Evolutionary conservation across 2,113 vertebrate species (phyloP), one percentile per base, ranked within the genome.

Genomic region (Ariopsis seemanni): DNA sequence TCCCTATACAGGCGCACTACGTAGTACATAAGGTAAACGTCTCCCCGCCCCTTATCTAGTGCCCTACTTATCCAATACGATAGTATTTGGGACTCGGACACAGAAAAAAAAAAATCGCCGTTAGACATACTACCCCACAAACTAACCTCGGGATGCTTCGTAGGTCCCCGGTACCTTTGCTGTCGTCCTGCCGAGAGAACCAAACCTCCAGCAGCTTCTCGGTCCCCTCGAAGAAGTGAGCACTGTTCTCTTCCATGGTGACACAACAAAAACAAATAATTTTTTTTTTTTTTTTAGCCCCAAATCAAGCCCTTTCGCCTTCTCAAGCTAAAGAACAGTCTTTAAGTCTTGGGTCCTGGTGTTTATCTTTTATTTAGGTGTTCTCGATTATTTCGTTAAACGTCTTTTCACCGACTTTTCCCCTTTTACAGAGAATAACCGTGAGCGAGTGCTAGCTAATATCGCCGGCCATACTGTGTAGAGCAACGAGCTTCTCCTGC

Each of bases 381-480:
- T 5, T 60, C 20, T 82, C 18, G 42, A 42, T 42, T 42, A 42
- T 34, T 60, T 60, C 30, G 22, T 84, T 55, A 53, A 30, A 15
- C 67, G 86, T 82, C 80, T 87, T 90, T 89, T 94, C 30, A 89
- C 95, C 95, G 94, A 95, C 94, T 97, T 85, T 83, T 97, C 97
- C 98, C 89, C 97, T 97, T 97, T 98, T 96, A 94, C 96, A 98
- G 97, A 99, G 98, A 98, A 97, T 93, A 62, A 96, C 95, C 95
- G 94, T 95, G 93, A 96, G 98, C 97, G 97, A 98, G 95, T 96
- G 98, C 97, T 99, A 99, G 98, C 98, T 99, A 99, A 99, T 99
- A 93, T 99, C 98, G 97, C 97, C 98, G 97, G 98, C 98, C 98
- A 99, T 99, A 99, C 98, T 99, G 98, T 98, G 98, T 95, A 97